Base-by-base conservation (phyloP, 2,113 vertebrate genomes). In the Leucoraja erinaceus region DNA sequence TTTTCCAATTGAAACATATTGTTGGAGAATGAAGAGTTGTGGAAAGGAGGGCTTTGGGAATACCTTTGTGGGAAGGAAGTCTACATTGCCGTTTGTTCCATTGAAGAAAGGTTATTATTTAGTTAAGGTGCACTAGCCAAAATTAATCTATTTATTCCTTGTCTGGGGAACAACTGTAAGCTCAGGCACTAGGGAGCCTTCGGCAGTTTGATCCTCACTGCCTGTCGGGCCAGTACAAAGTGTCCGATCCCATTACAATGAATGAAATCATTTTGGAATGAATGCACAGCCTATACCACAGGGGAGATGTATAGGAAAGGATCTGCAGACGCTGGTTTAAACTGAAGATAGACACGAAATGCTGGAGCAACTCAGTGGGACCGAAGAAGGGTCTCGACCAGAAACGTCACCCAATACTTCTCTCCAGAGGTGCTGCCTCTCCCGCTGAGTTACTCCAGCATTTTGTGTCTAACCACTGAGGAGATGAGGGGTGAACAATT, bases 261-360 rank as follows among this genome's bases (percentile, higher is more conserved):
- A 88, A 63, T 88, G 56, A 28, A 63, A 31, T 88, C 59, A 31
- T 12, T 88, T 88, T 88, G 59, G 83, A 88, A 88, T 88, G 59
- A 61, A 88, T 16, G 9, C 59, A 18, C 59, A 63, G 56, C 28
- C 25, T 25, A 63, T 31, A 56, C 54, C 54, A 63, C 25, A 7
- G 5, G 5, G 28, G 38, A 47, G 38, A 47, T 47, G 38, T 47
- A 47, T 47, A 47, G 38, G 38, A 47, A 47, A 47, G 38, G 38
- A 47, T 1, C 38, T 47, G 38, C 38, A 47, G 38, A 47, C 3
- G 38, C 38, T 47, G 38, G 38, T 47, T 47, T 47, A 47, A 47
- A 47, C 38, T 47, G 38, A 47, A 47, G 38, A 47, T 47, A 47
- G 38, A 47, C 38, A 47, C 38, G 38, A 47, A 47, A 47, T 47